Conservation (phyloP, 2,888 invertebrate genomes). For the Acrocyrtus sp. region DNA sequence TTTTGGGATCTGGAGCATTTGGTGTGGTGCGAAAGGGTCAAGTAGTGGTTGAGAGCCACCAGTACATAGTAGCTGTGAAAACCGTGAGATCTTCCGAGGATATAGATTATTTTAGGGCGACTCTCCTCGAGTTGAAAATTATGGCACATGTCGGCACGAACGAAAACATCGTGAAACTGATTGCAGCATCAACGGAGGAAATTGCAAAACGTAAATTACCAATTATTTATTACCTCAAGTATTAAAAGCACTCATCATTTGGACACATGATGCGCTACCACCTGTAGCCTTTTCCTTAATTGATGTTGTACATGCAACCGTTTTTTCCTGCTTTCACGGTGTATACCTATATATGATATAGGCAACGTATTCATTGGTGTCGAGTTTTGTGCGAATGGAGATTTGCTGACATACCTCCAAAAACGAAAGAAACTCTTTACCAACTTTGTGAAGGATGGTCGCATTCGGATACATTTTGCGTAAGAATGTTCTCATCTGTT, state of each 20-base stretch:
- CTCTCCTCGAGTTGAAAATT: constrained; percentile 41
- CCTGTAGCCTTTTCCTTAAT: too few relatives aligned
- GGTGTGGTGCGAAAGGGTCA: constrained; percentile 38
- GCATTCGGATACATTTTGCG: constrained; percentile 23
- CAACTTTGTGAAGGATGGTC: constrained; percentile 31
- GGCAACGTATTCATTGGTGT: constrained; percentile 44
- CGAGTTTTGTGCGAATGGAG: constrained; percentile 46
- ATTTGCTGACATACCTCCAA: constrained; percentile 35
- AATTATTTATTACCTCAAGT: too few relatives aligned
- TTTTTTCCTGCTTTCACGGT: too few relatives aligned
- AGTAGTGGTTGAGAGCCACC: constrained; percentile 31
- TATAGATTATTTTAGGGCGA: constrained; percentile 38
- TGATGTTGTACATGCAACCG: too few relatives aligned
- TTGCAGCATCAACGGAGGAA: constrained; percentile 45
- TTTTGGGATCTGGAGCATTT: constrained; percentile 49
- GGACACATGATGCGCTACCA: too few relatives aligned
- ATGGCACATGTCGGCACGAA: constrained; percentile 20
- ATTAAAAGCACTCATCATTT: too few relatives aligned
- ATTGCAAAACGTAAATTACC: constrained; percentile 31
- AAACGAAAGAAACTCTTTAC: constrained; percentile 41
- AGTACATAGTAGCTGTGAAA: constrained; percentile 39
- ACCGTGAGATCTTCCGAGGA: constrained; percentile 34
- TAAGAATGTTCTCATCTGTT: too few relatives aligned
- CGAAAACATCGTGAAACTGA: constrained; percentile 21
- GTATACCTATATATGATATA: too few relatives aligned